Conservation (phyloP, 2,888 invertebrate species). For the Parochlus steinenii region DNA sequence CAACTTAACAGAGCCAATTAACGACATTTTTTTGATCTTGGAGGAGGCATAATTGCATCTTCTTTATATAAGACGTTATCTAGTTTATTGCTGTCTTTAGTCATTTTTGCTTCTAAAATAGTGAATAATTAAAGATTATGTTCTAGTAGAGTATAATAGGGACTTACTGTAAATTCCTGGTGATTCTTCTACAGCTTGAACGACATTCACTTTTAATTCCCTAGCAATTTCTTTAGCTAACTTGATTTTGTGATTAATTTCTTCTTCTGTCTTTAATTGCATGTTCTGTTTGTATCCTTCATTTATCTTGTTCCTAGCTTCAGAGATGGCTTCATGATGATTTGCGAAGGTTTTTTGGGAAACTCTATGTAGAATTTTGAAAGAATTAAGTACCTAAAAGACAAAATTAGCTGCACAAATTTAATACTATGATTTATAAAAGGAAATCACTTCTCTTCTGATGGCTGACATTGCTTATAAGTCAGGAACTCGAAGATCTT, state of each 20-base stretch:
- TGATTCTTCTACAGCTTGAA: slow-evolving; percentile 51
- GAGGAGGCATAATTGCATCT: no score
- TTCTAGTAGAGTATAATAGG: no score
- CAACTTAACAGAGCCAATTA: no score
- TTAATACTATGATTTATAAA: no score
- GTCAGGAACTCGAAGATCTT: no score
- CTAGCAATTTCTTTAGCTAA: slow-evolving; percentile 49
- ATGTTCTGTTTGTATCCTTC: slow-evolving; percentile 54
- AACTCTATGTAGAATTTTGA: slow-evolving; percentile 56
- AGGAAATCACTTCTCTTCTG: no score
- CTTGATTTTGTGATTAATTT: slow-evolving; percentile 51
- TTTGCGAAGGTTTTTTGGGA: slow-evolving; percentile 47
- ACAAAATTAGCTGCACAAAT: no score
- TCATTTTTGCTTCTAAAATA: slow-evolving; percentile 42
- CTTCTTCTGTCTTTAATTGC: slow-evolving; percentile 36
- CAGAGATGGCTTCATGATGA: slow-evolving; percentile 43
- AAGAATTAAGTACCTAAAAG: slow-evolving; percentile 46
- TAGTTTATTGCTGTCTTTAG: slow-evolving; percentile 39
- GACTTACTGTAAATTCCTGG: slow-evolving; percentile 47
- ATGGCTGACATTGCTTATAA: no score
- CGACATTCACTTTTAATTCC: slow-evolving; percentile 52
- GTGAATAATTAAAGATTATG: slow-evolving; percentile 12
- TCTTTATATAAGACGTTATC: slow-evolving; percentile 48
- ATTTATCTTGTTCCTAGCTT: slow-evolving; percentile 55
- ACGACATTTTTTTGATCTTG: no score